Percentiles rank a stretch among this genome's conserved stretches.
Conservation (phyloP, 2,888 invertebrate species). For the Alloplasta piceator region DNA sequence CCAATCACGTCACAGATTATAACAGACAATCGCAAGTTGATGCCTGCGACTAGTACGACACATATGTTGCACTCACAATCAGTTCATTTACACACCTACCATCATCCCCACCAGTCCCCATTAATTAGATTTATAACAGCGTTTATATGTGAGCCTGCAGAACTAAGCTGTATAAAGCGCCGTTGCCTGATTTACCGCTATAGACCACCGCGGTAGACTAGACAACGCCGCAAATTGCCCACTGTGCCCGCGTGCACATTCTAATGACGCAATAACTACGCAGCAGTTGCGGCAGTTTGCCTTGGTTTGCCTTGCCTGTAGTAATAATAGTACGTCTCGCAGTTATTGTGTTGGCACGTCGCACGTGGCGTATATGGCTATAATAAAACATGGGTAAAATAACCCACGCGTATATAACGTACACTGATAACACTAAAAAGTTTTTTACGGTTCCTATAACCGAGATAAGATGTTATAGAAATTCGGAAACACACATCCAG, state of each 20-base stretch:
- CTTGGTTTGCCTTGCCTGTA: too few species aligned
- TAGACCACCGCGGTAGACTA: too few species aligned
- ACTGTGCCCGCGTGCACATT: too few species aligned
- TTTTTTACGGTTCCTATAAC: not conserved
- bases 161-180: too few species aligned
- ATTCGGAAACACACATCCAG: not conserved
- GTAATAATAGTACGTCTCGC: not conserved
- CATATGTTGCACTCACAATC: not conserved
- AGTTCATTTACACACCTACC: not conserved
- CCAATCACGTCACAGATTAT: not conserved
- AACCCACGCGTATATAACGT: conserved; percentile 1
- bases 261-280: too few species aligned
- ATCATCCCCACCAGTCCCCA: not conserved
- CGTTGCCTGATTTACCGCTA: too few species aligned
- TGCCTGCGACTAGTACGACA: not conserved
- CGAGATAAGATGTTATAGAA: not conserved
- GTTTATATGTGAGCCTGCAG: not conserved
- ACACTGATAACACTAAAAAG: not conserved
- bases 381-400: not conserved
- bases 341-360: not conserved
- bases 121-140: not conserved
- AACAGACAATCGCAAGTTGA: not conserved
- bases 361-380: too few species aligned
- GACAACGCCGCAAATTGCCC: too few species aligned
- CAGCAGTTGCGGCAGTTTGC: too few species aligned